Percentiles rank a stretch among this genome's conserved stretches.
These are phyloP conservation scores for Plotosus lineatus DNA, from an alignment of 2,113 vertebrate species.

Conservation along the genomic window DNA sequence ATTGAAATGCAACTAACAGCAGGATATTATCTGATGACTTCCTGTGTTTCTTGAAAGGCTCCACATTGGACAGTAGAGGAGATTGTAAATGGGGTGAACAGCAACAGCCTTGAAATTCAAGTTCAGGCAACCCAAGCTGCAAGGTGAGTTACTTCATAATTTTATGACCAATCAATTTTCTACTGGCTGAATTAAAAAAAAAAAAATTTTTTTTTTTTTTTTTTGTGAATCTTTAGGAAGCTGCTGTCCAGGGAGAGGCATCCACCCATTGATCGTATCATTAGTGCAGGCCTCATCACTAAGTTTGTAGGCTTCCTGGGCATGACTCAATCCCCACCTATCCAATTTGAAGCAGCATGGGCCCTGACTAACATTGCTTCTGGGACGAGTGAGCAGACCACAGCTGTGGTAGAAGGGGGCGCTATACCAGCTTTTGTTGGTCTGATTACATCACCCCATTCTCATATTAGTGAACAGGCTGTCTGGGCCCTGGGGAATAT, in stretches of 20 bases:
- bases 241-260: conserved; percentile 92
- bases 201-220: neutral
- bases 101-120: conserved; percentile 78
- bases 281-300: conserved; percentile 88
- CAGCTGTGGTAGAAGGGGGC: conserved; percentile 90
- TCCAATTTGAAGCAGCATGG: conserved; percentile 98
- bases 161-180: no score
- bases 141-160: conserved; percentile 70
- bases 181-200: no score
- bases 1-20: no score
- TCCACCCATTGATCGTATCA: conserved; percentile 91
- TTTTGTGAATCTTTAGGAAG: conserved; percentile 75
- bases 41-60: conserved; percentile 63
- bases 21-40: neutral
- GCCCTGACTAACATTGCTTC: conserved; percentile 97
- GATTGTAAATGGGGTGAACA: conserved; percentile 85
- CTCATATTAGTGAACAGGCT: conserved; percentile 77
- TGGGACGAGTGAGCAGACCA: conserved; percentile 89
- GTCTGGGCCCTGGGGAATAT: conserved; percentile 79
- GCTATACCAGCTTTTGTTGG: conserved; percentile 82
- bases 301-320: conserved; percentile 89
- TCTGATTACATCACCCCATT: conserved; percentile 69
- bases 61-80: conserved; percentile 91
- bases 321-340: conserved; percentile 78
- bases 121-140: conserved; percentile 95